phyloP scores from a whole-genome alignment of 2,113 vertebrate species.

The Neolamprologus modestus region DNA sequence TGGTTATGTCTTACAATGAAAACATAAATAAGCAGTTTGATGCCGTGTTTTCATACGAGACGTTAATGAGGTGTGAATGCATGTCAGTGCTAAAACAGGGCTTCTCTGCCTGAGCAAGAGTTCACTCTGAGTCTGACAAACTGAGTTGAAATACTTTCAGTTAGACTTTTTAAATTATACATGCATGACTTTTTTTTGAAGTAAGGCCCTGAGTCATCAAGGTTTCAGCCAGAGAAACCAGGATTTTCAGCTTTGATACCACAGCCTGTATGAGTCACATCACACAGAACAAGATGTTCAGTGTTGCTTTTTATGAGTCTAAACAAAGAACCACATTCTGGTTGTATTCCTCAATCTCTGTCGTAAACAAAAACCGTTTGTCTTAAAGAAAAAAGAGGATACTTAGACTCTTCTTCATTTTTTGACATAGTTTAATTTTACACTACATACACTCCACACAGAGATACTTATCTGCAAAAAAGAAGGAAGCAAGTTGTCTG shows the following conservation, averaged over 20 bases:
- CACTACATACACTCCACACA: background rate
- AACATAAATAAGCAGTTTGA: background rate
- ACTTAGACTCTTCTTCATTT: background rate
- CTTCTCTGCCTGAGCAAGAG: background rate
- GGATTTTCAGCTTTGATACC: background rate
- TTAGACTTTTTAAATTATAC: background rate
- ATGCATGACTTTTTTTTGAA: background rate
- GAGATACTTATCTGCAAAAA: background rate
- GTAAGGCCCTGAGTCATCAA: background rate
- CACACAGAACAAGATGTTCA: background rate
- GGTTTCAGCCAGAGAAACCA: background rate
- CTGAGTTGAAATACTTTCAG: rapidly evolving
- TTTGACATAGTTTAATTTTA: background rate
- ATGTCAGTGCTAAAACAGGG: background rate
- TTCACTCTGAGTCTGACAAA: background rate
- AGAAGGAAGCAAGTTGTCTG: background rate
- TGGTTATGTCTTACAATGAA: rapidly evolving
- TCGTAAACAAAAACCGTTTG: background rate
- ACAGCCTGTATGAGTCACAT: background rate
- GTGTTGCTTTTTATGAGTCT: background rate
- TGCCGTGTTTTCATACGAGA: background rate
- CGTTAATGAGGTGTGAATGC: background rate
- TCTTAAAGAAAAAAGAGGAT: background rate
- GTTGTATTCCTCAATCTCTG: background rate
- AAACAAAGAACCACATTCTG: background rate